Evolutionary conservation across 2,888 invertebrate species (phyloP).

Genomic region (Zelleria hepariella): DNA sequence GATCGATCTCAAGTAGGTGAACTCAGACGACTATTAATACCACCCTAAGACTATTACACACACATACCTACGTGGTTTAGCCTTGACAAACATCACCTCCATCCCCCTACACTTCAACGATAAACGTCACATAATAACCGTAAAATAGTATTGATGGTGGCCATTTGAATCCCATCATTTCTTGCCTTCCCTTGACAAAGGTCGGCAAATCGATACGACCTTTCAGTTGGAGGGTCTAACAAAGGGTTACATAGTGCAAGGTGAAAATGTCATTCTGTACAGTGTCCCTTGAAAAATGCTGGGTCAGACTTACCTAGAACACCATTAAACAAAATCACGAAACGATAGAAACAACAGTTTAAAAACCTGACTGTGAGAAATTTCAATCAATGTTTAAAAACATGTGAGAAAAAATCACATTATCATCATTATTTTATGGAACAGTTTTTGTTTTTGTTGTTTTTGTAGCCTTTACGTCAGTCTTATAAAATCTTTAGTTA

Average conservation of each 20-base stretch:
- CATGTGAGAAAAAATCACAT: too few species aligned
- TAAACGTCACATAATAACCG: not conserved
- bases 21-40: too few species aligned
- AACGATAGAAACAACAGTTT: not conserved
- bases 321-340: too few species aligned
- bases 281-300: not conserved
- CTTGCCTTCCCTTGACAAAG: not conserved
- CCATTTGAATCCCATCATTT: not conserved
- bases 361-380: too few species aligned
- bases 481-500: not conserved
- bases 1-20: too few species aligned
- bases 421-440: too few species aligned
- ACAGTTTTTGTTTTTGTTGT: not conserved
- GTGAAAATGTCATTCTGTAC: not conserved
- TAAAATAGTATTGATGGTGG: not conserved
- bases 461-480: not conserved
- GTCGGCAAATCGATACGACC: not conserved
- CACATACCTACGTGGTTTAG: not conserved
- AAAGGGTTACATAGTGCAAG: not conserved
- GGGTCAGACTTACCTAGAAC: not conserved
- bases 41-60: not conserved
- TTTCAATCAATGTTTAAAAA: too few species aligned
- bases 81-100: not conserved
- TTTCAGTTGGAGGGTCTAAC: not conserved
- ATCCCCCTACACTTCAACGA: not conserved